phyloP scores from a whole-genome alignment of 2,888 invertebrate species.

The Parnassius smintheus region DNA sequence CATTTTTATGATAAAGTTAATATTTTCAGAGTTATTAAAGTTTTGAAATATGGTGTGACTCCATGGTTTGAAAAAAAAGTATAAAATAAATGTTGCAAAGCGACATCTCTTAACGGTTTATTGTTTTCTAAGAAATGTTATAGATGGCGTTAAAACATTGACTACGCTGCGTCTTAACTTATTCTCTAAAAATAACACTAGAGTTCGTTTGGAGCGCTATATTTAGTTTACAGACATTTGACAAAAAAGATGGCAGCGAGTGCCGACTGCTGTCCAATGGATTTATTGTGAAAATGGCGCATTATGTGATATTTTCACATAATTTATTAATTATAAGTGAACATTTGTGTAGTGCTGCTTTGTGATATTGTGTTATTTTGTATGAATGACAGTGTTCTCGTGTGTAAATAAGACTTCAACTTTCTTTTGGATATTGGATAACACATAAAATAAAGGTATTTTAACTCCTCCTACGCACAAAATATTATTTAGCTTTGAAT shows the following conservation, averaged over 20 bases:
- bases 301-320: conserved; percentile 78
- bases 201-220: conserved; percentile 80
- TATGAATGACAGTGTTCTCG: conserved; percentile 72
- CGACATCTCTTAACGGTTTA: conserved; percentile 28
- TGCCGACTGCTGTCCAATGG: conserved; percentile 76
- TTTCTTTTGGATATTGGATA: conserved; percentile 80
- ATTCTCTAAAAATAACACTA: conserved; percentile 80
- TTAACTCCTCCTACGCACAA: conserved; percentile 65
- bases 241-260: conserved; percentile 81
- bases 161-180: conserved; percentile 37
- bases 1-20: too few relatives aligned
- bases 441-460: conserved; percentile 78
- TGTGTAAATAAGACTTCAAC: conserved; percentile 75
- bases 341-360: conserved; percentile 75
- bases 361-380: conserved; percentile 75
- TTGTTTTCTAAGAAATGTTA: neutral
- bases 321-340: conserved; percentile 73
- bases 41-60: too few relatives aligned
- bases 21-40: too few relatives aligned
- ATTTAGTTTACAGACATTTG: conserved; percentile 81
- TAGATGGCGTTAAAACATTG: conserved; percentile 54
- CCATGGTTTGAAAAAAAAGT: too few relatives aligned
- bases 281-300: conserved; percentile 78
- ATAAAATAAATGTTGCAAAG: neutral
- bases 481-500: conserved; percentile 37